Evolutionary conservation across 2,888 invertebrate species (phyloP).

Genomic region (Apotomis capreana): DNA sequence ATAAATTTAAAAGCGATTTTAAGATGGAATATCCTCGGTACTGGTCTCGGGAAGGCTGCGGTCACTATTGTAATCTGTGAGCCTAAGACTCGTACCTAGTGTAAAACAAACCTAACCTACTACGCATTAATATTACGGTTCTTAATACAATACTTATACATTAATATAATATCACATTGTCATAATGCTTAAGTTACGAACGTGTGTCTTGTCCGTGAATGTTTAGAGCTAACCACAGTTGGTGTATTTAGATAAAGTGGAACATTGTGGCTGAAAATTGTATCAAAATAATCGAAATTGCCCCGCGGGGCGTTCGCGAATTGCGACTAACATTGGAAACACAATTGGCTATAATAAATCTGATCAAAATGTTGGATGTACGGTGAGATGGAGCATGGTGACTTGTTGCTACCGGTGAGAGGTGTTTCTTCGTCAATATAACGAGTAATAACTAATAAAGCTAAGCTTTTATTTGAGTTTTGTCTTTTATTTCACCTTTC

Average conservation of each 20-base stretch:
- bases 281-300: conserved; percentile 59
- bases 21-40: conserved; percentile 78
- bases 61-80: conserved; percentile 82
- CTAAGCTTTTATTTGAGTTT: conserved; percentile 87
- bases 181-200: conserved; percentile 84
- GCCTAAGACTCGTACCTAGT: conserved; percentile 76
- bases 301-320: conserved; percentile 57
- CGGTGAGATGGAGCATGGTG: conserved; percentile 69
- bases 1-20: conserved; percentile 79
- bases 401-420: conserved; percentile 80
- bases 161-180: conserved; percentile 83
- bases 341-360: conserved; percentile 72
- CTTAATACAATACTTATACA: conserved; percentile 81
- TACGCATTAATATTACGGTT: conserved; percentile 81
- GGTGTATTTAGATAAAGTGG: conserved; percentile 79
- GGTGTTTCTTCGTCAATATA: conserved; percentile 86
- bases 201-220: conserved; percentile 84
- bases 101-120: conserved; percentile 78
- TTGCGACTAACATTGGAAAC: conserved; percentile 66
- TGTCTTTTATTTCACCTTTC: conserved; percentile 67
- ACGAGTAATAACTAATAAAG: conserved; percentile 90
- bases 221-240: conserved; percentile 81
- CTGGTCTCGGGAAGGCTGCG: conserved; percentile 80
- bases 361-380: conserved; percentile 77
- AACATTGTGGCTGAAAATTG: conserved; percentile 69